Evolutionary conservation across 1,140 invertebrate species (phyloP), one percentile per base, ranked within the genome.

Genomic region (Harpegnathos saltator): DNA sequence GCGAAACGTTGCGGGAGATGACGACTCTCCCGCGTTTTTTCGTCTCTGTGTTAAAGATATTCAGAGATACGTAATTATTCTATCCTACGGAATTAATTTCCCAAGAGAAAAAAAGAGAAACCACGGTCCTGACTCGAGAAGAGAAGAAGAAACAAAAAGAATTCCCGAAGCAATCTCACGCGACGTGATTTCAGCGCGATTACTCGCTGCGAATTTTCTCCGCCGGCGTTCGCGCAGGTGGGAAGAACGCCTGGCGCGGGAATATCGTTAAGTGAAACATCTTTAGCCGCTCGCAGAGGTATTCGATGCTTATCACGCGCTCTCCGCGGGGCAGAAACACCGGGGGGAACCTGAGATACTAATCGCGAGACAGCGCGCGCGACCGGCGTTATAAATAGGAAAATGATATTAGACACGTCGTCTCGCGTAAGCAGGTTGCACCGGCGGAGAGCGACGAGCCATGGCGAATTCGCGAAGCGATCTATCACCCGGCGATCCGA

Each of bases 381-480:
- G 88, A 82, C 56, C 85, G 61, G 88, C 91, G 91, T 91, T 92
- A 90, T 92, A 91, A 93, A 93, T 92, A 89, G 91, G 84, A 82
- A 92, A 93, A 93, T 93, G 89, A 92, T 91, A 93, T 91, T 82
- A 83, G 82, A 85, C 48, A 61, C 44, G 61, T 84, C 68, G 69
- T 85, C 61, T 54, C 86, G 83, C 83, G 89, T 90, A 91, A 93
- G 92, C 92, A 92, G 91, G 92, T 93, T 93, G 89, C 88, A 83
- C 81, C 84, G 66, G 80, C 87, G 89, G 86, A 89, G 85, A 89
- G 80, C 85, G 84, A 82, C 78, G 83, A 72, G 81, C 75, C 78
- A 50, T 22, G 24, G 24, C 52, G 29, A 61, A 72, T 71, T 80
- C 75, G 38, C 75, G 52, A 71, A 29, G 33, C 63, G 50, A 75